Evolutionary conservation across 2,888 invertebrate species (phyloP).

Genomic region (Agrotis clavis): DNA sequence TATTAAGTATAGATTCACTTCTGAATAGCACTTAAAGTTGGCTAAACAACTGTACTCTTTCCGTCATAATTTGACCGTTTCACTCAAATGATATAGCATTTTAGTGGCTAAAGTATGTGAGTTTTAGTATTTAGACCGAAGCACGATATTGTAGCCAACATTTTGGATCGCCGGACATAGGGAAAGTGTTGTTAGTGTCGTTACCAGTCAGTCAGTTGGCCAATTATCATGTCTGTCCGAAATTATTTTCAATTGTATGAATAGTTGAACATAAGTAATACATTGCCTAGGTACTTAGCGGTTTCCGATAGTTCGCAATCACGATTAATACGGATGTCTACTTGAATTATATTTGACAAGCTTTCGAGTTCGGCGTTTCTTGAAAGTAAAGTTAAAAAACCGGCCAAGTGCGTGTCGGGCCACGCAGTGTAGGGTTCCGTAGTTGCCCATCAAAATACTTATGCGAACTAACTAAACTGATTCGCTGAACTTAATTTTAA

Average conservation of each 20-base stretch:
- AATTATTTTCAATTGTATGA: constrained; percentile 37
- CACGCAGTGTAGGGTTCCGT: too few relatives aligned
- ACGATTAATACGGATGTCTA: background rate
- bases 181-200: constrained; percentile 70
- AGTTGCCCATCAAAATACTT: too few relatives aligned
- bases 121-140: constrained; percentile 70
- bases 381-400: background rate
- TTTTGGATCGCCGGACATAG: constrained; percentile 63
- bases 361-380: background rate
- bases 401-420: too few relatives aligned
- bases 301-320: constrained; percentile 26
- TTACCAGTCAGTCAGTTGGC: constrained; percentile 26
- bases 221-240: constrained; percentile 48
- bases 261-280: constrained; percentile 18
- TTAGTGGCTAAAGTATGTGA: constrained; percentile 59
- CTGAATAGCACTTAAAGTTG: constrained; percentile 13
- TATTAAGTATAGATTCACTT: background rate
- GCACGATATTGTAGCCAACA: constrained; percentile 63
- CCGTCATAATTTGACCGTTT: constrained; percentile 45
- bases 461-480: too few relatives aligned
- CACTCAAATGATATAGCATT: constrained; percentile 57
- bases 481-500: too few relatives aligned
- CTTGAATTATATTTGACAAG: constrained; percentile 31
- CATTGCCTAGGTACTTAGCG: background rate
- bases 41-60: constrained; percentile 25